A percentile compares a stretch with the other conserved stretches of the same genome.
These are phyloP conservation scores for Panthera tigris DNA, from an alignment of 2,113 vertebrate species.

Conservation along the genomic window DNA sequence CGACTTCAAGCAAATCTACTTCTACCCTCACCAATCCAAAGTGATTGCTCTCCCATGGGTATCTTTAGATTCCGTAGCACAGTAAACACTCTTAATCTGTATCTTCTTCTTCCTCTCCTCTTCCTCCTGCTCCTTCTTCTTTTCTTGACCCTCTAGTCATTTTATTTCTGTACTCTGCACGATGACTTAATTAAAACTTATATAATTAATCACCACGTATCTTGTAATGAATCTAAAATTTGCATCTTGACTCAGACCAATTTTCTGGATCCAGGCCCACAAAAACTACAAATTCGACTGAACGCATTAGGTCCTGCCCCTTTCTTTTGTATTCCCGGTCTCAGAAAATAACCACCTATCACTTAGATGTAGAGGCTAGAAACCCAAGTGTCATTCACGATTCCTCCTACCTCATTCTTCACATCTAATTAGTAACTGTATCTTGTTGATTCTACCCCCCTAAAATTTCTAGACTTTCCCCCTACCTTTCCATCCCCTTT, in stretches of 20 bases:
- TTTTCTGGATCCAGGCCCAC: not conserved
- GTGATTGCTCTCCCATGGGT: not conserved
- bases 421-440: not conserved
- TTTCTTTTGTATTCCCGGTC: not conserved
- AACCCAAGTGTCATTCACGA: not conserved
- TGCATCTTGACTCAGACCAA: not conserved
- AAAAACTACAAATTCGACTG: not conserved
- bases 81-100: not conserved
- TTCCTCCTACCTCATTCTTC: not conserved
- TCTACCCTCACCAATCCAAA: not conserved
- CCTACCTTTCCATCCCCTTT: not conserved
- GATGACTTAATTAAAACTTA: slow-evolving; percentile 10
- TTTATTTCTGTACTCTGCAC: not conserved
- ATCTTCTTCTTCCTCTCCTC: not conserved
- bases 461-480: not conserved
- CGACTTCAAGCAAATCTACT: not conserved
- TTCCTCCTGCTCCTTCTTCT: not conserved
- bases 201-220: not conserved
- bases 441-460: not conserved
- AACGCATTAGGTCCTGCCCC: not conserved
- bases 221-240: not conserved
- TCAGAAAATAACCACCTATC: not conserved
- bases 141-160: not conserved
- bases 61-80: not conserved
- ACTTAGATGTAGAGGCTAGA: not conserved